Evolutionary conservation across 1,140 invertebrate genomes (phyloP).

Genomic region (Cheumatopsyche charites): DNA sequence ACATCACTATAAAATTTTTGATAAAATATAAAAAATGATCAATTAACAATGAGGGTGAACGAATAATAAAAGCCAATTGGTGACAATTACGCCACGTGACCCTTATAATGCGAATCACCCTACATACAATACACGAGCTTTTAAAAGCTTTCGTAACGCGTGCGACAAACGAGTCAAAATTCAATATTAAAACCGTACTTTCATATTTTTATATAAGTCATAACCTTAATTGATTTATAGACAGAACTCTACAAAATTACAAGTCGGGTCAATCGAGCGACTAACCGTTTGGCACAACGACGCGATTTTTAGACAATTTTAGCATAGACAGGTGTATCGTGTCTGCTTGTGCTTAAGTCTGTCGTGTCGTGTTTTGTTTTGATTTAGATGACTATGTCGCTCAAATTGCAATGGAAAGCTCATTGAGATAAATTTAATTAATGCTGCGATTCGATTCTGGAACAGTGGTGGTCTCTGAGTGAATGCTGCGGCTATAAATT

Average conservation of each 20-base stretch:
- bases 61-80: constrained; percentile 8
- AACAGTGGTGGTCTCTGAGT: too few relatives aligned
- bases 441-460: too few relatives aligned
- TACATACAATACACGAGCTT: neutral
- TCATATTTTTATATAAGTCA: too few relatives aligned
- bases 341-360: too few relatives aligned
- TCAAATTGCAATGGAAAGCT: too few relatives aligned
- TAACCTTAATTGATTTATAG: neutral
- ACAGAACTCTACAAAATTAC: neutral
- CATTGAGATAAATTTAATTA: too few relatives aligned
- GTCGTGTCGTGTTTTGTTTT: too few relatives aligned
- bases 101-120: constrained; percentile 6
- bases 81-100: constrained; percentile 18
- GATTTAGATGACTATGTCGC: too few relatives aligned
- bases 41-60: constrained; percentile 16
- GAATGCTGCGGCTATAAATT: too few relatives aligned
- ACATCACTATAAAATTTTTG: too few relatives aligned
- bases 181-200: neutral
- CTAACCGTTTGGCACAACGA: constrained; percentile 4
- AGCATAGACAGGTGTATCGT: neutral
- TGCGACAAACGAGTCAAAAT: neutral
- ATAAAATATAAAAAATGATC: neutral
- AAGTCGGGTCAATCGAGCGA: neutral
- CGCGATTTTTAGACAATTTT: neutral
- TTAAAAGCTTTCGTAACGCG: too few relatives aligned